Conservation (phyloP, 2,888 invertebrate genomes). For the Ochropleura leucogaster region DNA sequence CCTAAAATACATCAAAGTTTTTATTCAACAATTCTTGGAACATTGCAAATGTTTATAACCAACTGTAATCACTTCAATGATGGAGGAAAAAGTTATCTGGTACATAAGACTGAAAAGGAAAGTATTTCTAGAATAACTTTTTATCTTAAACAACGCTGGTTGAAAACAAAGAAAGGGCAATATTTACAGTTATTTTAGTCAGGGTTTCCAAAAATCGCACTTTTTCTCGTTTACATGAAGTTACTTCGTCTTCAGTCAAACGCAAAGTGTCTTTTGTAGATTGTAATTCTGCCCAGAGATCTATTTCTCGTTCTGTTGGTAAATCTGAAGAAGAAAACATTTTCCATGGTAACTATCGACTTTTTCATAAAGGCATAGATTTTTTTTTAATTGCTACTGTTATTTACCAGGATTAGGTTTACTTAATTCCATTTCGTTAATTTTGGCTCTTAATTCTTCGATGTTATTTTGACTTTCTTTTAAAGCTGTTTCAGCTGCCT, state of each 20-base stretch:
- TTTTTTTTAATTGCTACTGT: background rate
- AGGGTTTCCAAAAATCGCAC: conserved; percentile 85
- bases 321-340: conserved; percentile 73
- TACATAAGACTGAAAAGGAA: conserved; percentile 82
- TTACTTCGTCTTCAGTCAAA: conserved; percentile 84
- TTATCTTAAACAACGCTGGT: conserved; percentile 4
- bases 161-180: conserved; percentile 30
- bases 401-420: conserved; percentile 81
- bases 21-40: conserved; percentile 6
- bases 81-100: conserved; percentile 76
- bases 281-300: conserved; percentile 85
- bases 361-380: background rate
- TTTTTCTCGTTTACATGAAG: conserved; percentile 83
- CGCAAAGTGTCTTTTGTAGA: conserved; percentile 85
- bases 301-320: conserved; percentile 86
- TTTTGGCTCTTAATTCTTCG: conserved; percentile 79
- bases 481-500: conserved; percentile 72
- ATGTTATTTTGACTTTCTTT: conserved; percentile 73
- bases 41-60: conserved; percentile 28
- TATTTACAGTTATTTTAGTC: conserved; percentile 84
- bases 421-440: conserved; percentile 79
- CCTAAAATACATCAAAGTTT: conserved; percentile 72
- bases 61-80: conserved; percentile 71
- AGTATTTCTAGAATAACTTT: conserved; percentile 51
- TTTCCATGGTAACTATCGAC: background rate